Evolutionary conservation across 1,140 invertebrate species (phyloP), one percentile per base, ranked within the genome.

Genomic region (Varroa destructor): DNA sequence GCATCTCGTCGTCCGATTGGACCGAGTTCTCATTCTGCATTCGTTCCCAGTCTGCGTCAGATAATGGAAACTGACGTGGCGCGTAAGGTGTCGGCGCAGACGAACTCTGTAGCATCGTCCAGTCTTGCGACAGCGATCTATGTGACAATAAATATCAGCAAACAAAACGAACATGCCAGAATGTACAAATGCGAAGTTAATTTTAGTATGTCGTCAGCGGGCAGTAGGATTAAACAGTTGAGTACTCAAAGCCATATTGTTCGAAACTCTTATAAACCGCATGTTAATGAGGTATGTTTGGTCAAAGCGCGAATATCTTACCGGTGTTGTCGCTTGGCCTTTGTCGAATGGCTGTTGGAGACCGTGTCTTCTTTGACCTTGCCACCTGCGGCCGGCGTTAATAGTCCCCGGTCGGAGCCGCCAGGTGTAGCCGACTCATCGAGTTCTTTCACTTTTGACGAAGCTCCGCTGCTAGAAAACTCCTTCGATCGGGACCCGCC

Each of bases 21-120:
- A 36, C 61, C 12, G 37, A 8, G 40, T 67, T 37, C 56, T 81
- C 83, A 74, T 83, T 80, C 72, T 87, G 76, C 87, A 91, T 88
- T 74, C 83, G 83, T 71, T 84, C 81, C 76, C 87, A 89, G 5
- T 83, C 81, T 43, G 85, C 84, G 55, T 90, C 88, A 0, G 80
- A 76, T 40, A 91, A 78, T 5, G 89, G 90, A 80, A 91, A 93
- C 67, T 79, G 79, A 75, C 89, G 82, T 6, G 84, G 83, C 25
- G 88, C 86, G 79, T 87, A 91, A 25, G 89, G 89, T 74, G 82
- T 67, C 37, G 61, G 61, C 61, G 61, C 61, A 12, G 61, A 67
- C 77, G 0, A 79, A 71, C 25, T 73, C 73, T 72, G 76, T 73
- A 25, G 73, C 58, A 55, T 72, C 71, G 72, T 73, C 73, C 55